Base-by-base conservation (phyloP, 2,113 vertebrate species). In the Edolisoma coerulescens region DNA sequence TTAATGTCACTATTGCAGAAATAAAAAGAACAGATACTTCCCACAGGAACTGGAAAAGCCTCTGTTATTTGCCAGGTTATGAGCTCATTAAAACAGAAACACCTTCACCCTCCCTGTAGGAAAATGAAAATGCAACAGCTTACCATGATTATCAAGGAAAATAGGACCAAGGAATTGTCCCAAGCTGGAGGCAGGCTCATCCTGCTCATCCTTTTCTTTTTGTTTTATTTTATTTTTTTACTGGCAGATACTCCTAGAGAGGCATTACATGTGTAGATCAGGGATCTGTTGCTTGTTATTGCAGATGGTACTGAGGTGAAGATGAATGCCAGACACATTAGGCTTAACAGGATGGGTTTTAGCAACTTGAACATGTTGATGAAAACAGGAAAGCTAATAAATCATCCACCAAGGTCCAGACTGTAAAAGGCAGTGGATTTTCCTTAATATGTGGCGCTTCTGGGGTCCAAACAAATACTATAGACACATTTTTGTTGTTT, bases 361-460 rank as follows among this genome's bases (percentile, higher is more conserved):
- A 90, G 63, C 81, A 87, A 73, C 69, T 91, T 80, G 93, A 95
- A 92, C 45, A 79, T n/a, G 45, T 74, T 94, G 74, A 83, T 87
- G 89, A 96, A 90, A 94, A 86, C 27, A 91, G 54, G 56, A 91
- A 96, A 94, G 57, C 33, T 73, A 90, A 94, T 91, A 93, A 87
- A 93, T 93, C 49, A 61, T 22, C 41, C 53, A 50, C 50, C 9
- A 65, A 79, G 18, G 17, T 60, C 30, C 70, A 79, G 84, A 57
- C 39, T 50, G 49, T 10, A 33, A 93, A 90, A 85, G 26, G 10
- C 18, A 79, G 15, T 28, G 23, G 18, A 28, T 27, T 22, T 23
- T 35, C 50, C 28, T 56, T 52, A 28, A 39, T 20, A 4, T 85
- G 24, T 59, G 59, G 82, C 64, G 17, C 10, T 88, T 80, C 61